Evolutionary conservation across 2,888 invertebrate genomes (phyloP).

Genomic region (Latrodectus elegans): DNA sequence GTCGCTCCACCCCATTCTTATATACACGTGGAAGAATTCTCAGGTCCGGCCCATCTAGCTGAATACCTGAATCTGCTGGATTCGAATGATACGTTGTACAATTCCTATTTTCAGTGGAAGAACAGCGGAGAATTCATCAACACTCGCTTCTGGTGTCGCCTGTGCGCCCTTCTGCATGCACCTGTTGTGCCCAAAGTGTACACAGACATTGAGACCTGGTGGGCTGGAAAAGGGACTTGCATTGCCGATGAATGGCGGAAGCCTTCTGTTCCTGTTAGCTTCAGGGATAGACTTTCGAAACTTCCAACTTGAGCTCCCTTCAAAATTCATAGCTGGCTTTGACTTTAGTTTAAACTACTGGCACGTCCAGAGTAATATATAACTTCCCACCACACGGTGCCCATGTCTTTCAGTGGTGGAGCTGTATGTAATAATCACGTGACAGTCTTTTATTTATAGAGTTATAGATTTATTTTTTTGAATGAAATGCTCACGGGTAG

Average conservation of each 20-base stretch:
- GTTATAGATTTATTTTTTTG: too few relatives aligned
- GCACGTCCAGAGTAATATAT: too few relatives aligned
- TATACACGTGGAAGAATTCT: conserved; percentile 96
- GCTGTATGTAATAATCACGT: too few relatives aligned
- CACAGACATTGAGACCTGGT: conserved; percentile 86
- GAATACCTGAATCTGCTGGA: conserved; percentile 89
- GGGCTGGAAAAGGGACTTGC: conserved; percentile 68
- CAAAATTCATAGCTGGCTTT: too few relatives aligned
- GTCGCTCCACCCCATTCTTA: conserved; percentile 92
- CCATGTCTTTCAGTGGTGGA: too few relatives aligned
- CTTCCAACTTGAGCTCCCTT: not conserved
- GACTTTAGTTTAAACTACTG: too few relatives aligned
- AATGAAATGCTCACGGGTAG: too few relatives aligned
- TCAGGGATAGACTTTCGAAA: not conserved
- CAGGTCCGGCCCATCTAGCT: conserved; percentile 89
- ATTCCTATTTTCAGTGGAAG: conserved; percentile 95
- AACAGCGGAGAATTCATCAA: conserved; percentile 97
- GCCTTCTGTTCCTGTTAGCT: not conserved
- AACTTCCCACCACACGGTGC: too few relatives aligned
- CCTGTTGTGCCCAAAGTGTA: conserved; percentile 76
- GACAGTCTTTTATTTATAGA: too few relatives aligned
- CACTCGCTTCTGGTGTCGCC: conserved; percentile 93
- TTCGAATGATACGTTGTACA: conserved; percentile 90
- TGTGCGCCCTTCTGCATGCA: conserved; percentile 88
- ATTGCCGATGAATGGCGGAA: conserved; percentile 41